Base-by-base conservation (phyloP, 2,888 invertebrate species). In the Aethes cnicana region DNA sequence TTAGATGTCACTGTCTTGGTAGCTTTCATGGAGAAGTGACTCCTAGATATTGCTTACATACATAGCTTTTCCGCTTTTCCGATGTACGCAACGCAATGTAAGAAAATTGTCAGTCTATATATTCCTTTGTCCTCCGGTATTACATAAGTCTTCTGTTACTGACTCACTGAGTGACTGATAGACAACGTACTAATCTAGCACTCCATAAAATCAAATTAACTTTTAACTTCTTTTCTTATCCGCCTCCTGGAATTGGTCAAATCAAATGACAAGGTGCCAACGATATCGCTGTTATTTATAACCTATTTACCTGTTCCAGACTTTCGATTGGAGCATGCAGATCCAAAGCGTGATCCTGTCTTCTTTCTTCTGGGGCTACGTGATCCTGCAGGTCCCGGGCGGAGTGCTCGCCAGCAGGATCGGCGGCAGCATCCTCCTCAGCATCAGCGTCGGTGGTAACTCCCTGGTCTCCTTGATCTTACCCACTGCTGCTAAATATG, bases 341-440 rank as follows among this genome's bases (percentile, higher is more conserved):
- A 77, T 59, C 0, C 90, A 90, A 63, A 84, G 86, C 39, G 66
- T 87, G 23, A 83, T 92, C 26, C 70, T 91, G 2, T 91, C 91
- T 1, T 91, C 92, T 0, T 92, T 91, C 70, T 91, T 91, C 72
- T 92, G 91, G 91, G 92, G 92, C 0, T 95, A 95, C 74, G 88
- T 94, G 0, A 67, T 93, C 6, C 92, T 93, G 17, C 95, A 95
- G 76, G 81, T 93, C 8, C 93, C 93, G 0, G 91, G 92, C 0
- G 95, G 95, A 0, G 91, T 92, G 59, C 68, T 96, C 58, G 94
- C 95, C 0, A 93, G 93, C 32, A 88, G 86, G 42, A 92, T 93
- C 68, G 95, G 96, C 0, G 94, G 94, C 4, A 94, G 92, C 69
- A 75, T 91, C 20, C 83, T 95, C 6, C 71, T 93, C 23, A 77